phyloP scores from a whole-genome alignment of 2,797 vertebrate genomes.

The Ficedula albicollis region DNA sequence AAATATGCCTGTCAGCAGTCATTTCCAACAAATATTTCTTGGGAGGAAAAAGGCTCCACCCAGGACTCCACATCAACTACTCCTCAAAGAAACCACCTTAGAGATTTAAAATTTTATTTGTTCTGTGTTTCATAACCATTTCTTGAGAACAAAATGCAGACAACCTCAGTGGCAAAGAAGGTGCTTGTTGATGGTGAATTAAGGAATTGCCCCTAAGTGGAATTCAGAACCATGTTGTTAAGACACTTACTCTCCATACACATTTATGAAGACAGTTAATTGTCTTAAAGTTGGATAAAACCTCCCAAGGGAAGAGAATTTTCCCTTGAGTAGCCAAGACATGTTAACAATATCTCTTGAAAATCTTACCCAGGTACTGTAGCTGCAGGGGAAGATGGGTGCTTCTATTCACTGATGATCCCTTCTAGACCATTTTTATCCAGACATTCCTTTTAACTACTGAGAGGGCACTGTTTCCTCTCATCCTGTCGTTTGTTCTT shows the following conservation, averaged over 20 bases:
- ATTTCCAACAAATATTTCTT: background rate
- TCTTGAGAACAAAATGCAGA: background rate
- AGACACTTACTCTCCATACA: no score
- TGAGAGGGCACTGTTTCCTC: background rate
- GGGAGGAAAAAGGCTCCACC: accelerated
- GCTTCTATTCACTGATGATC: background rate
- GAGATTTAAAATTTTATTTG: background rate
- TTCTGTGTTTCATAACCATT: background rate
- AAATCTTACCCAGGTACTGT: background rate
- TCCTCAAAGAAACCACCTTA: accelerated
- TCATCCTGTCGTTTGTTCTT: background rate
- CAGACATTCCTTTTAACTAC: background rate
- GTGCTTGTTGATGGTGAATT: no score
- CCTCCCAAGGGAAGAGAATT: no score
- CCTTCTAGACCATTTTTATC: background rate
- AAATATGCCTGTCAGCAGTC: background rate
- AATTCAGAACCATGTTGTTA: no score
- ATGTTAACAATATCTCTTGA: no score
- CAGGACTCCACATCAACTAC: background rate
- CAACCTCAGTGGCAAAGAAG: background rate
- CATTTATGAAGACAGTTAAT: no score
- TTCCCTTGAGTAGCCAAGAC: no score
- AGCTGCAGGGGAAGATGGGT: background rate
- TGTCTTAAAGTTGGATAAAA: no score
- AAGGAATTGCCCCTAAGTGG: no score